Conservation (phyloP, 2,113 vertebrate species). For the Malurus elegans region DNA sequence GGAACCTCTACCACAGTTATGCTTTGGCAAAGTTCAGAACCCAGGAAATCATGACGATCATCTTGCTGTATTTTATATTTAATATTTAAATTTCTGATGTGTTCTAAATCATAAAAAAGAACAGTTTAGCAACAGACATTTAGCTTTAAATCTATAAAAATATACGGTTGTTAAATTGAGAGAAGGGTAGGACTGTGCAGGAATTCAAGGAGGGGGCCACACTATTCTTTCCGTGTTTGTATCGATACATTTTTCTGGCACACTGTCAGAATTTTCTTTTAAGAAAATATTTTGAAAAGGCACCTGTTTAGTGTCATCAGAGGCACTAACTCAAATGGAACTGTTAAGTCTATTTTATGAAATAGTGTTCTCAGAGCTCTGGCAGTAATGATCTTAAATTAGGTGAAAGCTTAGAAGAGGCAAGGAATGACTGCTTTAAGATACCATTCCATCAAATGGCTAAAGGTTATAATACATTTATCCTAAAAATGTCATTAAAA, state of each 20-base stretch:
- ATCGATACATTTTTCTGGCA: background rate
- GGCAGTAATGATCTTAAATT: background rate
- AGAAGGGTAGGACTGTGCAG: background rate
- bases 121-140: background rate
- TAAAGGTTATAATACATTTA: background rate
- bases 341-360: background rate
- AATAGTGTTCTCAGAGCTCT: background rate
- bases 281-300: background rate
- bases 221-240: background rate
- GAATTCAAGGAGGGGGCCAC: background rate
- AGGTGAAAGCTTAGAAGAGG: background rate
- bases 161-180: background rate
- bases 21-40: background rate
- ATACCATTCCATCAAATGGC: background rate
- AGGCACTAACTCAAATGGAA: background rate
- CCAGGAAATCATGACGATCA: background rate
- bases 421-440: background rate
- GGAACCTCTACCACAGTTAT: background rate
- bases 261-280: background rate
- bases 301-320: background rate
- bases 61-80: background rate
- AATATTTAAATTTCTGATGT: background rate
- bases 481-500: background rate
- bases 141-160: background rate
- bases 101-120: background rate